These are phyloP conservation scores for Planococcus citri DNA, from an alignment of 1,140 invertebrate species.

Conservation along the genomic window DNA sequence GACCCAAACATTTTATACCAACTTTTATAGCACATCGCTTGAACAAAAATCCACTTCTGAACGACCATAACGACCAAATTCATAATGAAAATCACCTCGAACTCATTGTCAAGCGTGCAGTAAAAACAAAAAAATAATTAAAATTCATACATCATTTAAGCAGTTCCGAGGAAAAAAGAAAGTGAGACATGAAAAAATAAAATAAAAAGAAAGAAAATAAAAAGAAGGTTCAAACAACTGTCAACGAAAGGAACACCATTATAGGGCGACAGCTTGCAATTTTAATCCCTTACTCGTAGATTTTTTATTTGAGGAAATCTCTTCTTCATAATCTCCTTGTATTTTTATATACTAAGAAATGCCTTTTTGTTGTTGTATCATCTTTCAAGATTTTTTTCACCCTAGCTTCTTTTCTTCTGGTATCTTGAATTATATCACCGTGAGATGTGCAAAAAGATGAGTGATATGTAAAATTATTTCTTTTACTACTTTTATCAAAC, in stretches of 20 bases:
- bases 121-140: neutral
- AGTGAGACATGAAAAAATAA: too few relatives aligned
- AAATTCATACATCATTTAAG: neutral
- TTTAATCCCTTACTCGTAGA: neutral
- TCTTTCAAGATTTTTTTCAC: neutral
- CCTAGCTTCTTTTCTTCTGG: neutral
- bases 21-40: too few relatives aligned
- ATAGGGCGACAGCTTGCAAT: neutral
- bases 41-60: too few relatives aligned
- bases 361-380: neutral
- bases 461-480: neutral
- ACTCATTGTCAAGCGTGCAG: too few relatives aligned
- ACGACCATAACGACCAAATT: too few relatives aligned
- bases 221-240: neutral
- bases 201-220: neutral
- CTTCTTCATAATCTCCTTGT: slow-evolving; percentile 5
- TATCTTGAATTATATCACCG: neutral
- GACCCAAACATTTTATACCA: too few relatives aligned
- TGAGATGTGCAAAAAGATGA: neutral
- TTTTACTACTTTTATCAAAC: neutral
- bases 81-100: too few relatives aligned
- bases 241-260: neutral
- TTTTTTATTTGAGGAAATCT: neutral
- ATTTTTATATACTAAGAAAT: neutral
- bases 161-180: too few relatives aligned